Percentiles rank a stretch among this genome's conserved stretches.
These are phyloP conservation scores for Erebia aethiops DNA, from an alignment of 2,888 invertebrate genomes.

Conservation along the genomic window DNA sequence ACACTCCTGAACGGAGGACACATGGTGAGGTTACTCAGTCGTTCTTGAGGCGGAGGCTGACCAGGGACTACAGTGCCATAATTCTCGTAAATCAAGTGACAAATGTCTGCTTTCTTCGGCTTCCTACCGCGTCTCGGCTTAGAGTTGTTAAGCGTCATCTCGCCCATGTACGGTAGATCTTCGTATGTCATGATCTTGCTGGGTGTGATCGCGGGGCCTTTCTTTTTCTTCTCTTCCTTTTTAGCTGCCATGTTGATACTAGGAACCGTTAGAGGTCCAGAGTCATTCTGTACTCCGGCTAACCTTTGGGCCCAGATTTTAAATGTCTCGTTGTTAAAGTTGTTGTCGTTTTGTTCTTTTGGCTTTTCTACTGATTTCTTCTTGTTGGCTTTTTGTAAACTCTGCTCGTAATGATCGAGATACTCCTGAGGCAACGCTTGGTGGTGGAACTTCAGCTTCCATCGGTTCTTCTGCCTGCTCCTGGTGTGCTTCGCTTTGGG, in stretches of 20 bases:
- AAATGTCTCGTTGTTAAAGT: constrained; percentile 85
- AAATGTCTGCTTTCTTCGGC: constrained; percentile 96
- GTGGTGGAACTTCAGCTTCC: constrained; percentile 91
- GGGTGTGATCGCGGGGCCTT: constrained; percentile 67
- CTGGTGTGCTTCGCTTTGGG: constrained; percentile 66
- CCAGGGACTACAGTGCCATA: constrained; percentile 94
- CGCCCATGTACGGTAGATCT: constrained; percentile 95
- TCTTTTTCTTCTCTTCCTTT: constrained; percentile 68
- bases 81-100: constrained; percentile 95
- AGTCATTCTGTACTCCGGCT: constrained; percentile 87
- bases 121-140: constrained; percentile 93
- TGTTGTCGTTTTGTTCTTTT: constrained; percentile 68
- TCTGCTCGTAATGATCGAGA: constrained; percentile 90
- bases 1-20: constrained; percentile 55
- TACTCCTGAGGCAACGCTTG: constrained; percentile 91
- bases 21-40: constrained; percentile 55
- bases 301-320: constrained; percentile 90
- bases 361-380: constrained; percentile 61
- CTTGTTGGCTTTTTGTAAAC: constrained; percentile 81
- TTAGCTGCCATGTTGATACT: constrained; percentile 61
- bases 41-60: constrained; percentile 84
- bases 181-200: constrained; percentile 87
- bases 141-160: constrained; percentile 94
- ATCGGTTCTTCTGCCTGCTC: constrained; percentile 85
- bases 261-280: constrained; percentile 58